These are phyloP conservation scores for Penaeus monodon DNA, from an alignment of 2,888 invertebrate genomes.

Conservation along the genomic window DNA sequence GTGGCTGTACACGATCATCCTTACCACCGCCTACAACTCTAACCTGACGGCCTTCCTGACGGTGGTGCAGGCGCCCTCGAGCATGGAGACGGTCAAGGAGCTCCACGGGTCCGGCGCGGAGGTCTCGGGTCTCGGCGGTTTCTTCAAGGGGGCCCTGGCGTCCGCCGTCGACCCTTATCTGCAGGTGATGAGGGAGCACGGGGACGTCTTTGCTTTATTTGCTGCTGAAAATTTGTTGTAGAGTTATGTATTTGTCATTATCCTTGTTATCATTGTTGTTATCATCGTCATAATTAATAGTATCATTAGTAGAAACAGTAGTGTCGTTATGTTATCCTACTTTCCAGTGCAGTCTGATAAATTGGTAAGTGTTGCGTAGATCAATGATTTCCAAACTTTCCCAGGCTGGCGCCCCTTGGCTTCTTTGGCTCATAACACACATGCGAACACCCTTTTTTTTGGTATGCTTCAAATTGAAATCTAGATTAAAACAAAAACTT, in stretches of 20 bases:
- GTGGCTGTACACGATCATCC: conserved; percentile 56
- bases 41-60: conserved; percentile 67
- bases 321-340: no score
- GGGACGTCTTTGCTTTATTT: background rate
- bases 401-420: no score
- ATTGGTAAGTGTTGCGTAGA: no score
- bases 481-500: no score
- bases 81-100: conserved; percentile 57
- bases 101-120: conserved; percentile 38
- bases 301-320: no score
- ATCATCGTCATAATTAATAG: no score
- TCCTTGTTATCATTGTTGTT: no score
- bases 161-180: conserved; percentile 57
- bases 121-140: conserved; percentile 53
- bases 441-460: no score
- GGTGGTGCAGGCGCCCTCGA: conserved; percentile 50
- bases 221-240: background rate
- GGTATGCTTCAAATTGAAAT: no score
- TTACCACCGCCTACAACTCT: conserved; percentile 61
- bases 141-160: conserved; percentile 61
- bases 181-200: conserved; percentile 30
- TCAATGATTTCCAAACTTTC: no score
- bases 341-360: no score
- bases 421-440: no score
- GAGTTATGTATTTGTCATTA: background rate